A percentile compares a stretch with the other conserved stretches of the same genome.
Conservation (phyloP, 2,113 vertebrate species). For the Upupa epops region DNA sequence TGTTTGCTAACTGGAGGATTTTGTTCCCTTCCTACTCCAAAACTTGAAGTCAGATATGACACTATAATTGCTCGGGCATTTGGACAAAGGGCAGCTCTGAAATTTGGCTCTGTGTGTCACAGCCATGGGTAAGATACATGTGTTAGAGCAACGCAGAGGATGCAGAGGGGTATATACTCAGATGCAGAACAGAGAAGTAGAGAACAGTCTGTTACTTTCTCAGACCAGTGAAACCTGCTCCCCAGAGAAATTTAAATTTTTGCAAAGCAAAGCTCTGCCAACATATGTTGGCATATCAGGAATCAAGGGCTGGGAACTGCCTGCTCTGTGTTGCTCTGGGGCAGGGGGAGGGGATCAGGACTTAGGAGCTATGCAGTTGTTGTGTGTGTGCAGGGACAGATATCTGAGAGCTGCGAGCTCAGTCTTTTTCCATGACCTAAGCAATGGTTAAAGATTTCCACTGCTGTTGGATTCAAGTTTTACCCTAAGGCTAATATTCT, state of each 20-base stretch:
- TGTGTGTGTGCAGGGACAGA: background rate
- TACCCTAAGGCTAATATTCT: background rate
- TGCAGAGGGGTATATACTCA: background rate
- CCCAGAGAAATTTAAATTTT: conserved; percentile 38
- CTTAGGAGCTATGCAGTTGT: background rate
- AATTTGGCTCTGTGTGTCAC: background rate
- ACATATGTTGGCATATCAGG: conserved; percentile 24
- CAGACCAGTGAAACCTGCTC: conserved; percentile 39
- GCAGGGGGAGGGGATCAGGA: background rate
- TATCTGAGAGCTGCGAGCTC: background rate
- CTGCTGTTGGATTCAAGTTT: background rate
- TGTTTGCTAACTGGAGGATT: background rate
- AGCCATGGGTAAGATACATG: background rate
- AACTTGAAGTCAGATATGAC: background rate
- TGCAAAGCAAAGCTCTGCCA: conserved; percentile 16
- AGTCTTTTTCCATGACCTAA: conserved; percentile 52
- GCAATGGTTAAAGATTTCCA: conserved; percentile 32
- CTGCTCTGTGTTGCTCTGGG: background rate
- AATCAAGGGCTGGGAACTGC: conserved; percentile 28
- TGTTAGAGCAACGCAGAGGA: background rate
- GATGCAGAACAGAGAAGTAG: background rate
- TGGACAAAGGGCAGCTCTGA: background rate
- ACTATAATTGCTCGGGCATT: background rate
- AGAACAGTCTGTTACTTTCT: conserved; percentile 45
- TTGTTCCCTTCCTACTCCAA: background rate